phyloP scores from a whole-genome alignment of 2,113 vertebrate genomes.

The Panthera uncia region DNA sequence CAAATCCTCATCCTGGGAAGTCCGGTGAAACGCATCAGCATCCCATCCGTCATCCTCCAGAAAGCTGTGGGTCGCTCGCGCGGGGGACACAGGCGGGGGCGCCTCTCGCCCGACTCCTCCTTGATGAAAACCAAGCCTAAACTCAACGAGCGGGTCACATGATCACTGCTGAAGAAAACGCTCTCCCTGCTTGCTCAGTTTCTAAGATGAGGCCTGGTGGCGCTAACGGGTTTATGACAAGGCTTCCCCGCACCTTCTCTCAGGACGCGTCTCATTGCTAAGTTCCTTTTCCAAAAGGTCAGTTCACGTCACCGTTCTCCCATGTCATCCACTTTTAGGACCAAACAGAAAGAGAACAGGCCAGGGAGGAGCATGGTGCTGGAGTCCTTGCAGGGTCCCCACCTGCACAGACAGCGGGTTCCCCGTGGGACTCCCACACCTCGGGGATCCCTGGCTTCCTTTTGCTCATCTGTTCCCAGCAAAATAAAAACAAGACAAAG shows the following conservation, averaged over 20 bases:
- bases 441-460: neutral
- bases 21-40: neutral
- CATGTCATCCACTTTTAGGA: neutral
- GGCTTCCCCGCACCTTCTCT: fast-evolving
- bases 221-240: too few species aligned
- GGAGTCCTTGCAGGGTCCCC: fast-evolving
- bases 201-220: too few species aligned
- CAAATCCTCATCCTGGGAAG: neutral
- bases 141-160: neutral
- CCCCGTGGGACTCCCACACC: neutral
- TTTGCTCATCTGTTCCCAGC: neutral
- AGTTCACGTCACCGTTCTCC: neutral
- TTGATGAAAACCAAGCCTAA: neutral
- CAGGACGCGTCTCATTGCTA: too few species aligned
- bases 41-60: neutral
- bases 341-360: neutral
- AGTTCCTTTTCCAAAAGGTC: neutral
- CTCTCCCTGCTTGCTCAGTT: neutral
- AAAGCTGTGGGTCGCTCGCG: fast-evolving
- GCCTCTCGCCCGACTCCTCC: neutral
- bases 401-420: neutral
- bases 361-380: fast-evolving
- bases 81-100: too few species aligned
- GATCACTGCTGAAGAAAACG: neutral
- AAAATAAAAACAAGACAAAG: neutral